Percentiles rank a stretch among this genome's conserved stretches.
Evolutionary conservation across 1,140 invertebrate species (phyloP).

Genomic region (Cydia pomonella): DNA sequence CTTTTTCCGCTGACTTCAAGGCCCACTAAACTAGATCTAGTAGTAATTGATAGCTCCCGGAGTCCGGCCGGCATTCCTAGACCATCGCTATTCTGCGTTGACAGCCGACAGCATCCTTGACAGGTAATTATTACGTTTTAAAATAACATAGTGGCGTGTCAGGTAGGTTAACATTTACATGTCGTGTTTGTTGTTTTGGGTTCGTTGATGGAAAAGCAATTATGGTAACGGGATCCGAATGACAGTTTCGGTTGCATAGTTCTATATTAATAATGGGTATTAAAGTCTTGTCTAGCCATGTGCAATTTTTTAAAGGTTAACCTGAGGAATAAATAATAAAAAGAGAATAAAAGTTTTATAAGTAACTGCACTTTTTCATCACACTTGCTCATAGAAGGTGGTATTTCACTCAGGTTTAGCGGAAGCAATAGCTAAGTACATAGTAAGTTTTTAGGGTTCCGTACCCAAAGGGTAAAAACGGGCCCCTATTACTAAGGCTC

Average conservation of each 20-base stretch:
- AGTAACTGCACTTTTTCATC: too few relatives aligned
- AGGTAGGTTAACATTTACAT: background rate
- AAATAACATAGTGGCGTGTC: conserved; percentile 8
- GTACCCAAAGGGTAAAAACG: too few relatives aligned
- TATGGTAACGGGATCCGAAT: background rate
- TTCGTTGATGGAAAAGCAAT: conserved; percentile 17
- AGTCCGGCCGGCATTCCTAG: conserved; percentile 26
- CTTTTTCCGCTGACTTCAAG: background rate
- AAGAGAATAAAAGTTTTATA: too few relatives aligned
- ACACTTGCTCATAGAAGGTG: too few relatives aligned
- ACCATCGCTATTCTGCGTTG: background rate
- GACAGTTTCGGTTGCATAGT: background rate
- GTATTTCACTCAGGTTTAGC: too few relatives aligned
- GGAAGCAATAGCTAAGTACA: too few relatives aligned
- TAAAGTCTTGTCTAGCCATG: background rate
- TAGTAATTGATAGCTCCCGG: conserved; percentile 29
- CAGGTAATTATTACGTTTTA: conserved; percentile 23
- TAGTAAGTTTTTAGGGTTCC: too few relatives aligned
- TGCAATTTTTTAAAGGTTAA: background rate
- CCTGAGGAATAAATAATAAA: background rate
- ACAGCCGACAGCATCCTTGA: conserved; percentile 24
- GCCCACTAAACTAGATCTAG: conserved; percentile 18
- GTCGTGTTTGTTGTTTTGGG: background rate
- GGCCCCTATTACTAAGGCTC: too few relatives aligned
- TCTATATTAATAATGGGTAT: background rate